phyloP scores from a whole-genome alignment of 2,888 invertebrate genomes.

The Hirtodrosophila confusa region DNA sequence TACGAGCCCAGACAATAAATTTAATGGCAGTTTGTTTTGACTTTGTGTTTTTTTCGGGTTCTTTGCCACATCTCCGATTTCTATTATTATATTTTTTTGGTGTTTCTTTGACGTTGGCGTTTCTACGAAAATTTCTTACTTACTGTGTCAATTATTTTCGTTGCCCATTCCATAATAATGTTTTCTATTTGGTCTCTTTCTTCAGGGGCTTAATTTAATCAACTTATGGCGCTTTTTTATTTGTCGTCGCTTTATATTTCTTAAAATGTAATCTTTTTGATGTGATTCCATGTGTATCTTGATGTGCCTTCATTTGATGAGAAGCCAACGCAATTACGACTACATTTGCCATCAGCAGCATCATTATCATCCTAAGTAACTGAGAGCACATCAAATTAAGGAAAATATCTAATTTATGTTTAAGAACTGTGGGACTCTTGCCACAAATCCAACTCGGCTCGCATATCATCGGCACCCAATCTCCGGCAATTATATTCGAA shows the following conservation, averaged over 20 bases:
- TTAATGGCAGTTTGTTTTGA: slow-evolving; percentile 28
- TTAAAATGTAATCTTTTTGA: slow-evolving; percentile 62
- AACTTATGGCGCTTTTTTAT: slow-evolving; percentile 46
- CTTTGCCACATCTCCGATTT: slow-evolving; percentile 25
- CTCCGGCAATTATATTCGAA: slow-evolving; percentile 44
- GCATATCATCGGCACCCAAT: slow-evolving; percentile 51
- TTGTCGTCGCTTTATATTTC: slow-evolving; percentile 18
- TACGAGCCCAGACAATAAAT: slow-evolving; percentile 61
- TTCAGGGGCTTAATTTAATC: slow-evolving; percentile 61
- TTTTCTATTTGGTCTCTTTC: slow-evolving; percentile 4
- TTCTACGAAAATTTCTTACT: slow-evolving; percentile 45
- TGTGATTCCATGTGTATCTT: slow-evolving; percentile 43
- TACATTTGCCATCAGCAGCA: slow-evolving; percentile 52
- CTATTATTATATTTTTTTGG: slow-evolving; percentile 11
- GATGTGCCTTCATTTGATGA: slow-evolving; percentile 61
- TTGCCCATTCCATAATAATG: neutral
- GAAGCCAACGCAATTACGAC: slow-evolving; percentile 55
- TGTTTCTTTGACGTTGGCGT: slow-evolving; percentile 21
- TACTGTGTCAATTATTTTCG: slow-evolving; percentile 68
- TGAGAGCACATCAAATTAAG: slow-evolving; percentile 51
- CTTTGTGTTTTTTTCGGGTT: slow-evolving; percentile 8
- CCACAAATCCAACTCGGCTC: slow-evolving; percentile 4
- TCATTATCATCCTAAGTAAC: slow-evolving; percentile 29
- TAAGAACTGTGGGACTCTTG: slow-evolving; percentile 72
- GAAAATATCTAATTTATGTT: slow-evolving; percentile 66